phyloP scores from a whole-genome alignment of 2,113 vertebrate species.

The Miniopterus natalensis region DNA sequence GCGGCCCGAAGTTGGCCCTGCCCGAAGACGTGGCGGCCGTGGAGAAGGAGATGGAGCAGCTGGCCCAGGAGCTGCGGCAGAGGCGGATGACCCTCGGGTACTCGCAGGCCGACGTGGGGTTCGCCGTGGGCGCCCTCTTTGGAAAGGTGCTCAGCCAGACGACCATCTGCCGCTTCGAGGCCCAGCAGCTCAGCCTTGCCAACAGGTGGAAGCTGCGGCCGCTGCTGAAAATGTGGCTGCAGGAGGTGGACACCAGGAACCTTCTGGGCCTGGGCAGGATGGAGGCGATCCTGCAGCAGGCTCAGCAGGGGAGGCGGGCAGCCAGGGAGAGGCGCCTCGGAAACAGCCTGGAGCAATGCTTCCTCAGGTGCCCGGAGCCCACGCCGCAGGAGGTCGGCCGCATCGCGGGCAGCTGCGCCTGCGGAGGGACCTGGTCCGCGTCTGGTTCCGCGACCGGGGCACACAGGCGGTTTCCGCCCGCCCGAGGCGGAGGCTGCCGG shows the following conservation, averaged over 20 bases:
- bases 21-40: constrained; percentile 86
- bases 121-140: constrained; percentile 90
- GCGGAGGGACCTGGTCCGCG: constrained; percentile 76
- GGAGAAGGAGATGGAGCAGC: constrained; percentile 85
- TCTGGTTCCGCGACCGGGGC: constrained; percentile 82
- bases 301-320: constrained; percentile 72
- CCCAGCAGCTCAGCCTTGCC: constrained; percentile 89
- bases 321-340: constrained; percentile 77
- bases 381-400: constrained; percentile 72
- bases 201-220: constrained; percentile 89
- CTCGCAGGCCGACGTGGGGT: constrained; percentile 91
- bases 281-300: constrained; percentile 75
- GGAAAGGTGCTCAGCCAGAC: constrained; percentile 90
- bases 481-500: neutral
- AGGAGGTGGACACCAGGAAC: constrained; percentile 84
- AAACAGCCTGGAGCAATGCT: constrained; percentile 75
- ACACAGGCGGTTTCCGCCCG: constrained; percentile 63
- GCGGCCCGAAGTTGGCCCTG: neutral
- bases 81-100: constrained; percentile 91
- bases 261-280: constrained; percentile 77
- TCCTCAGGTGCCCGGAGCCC: constrained; percentile 75
- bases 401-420: constrained; percentile 75
- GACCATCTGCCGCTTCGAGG: constrained; percentile 88
- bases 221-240: constrained; percentile 87
- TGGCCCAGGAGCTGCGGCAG: constrained; percentile 91